Base-by-base conservation (phyloP, 2,797 vertebrate species). In the Valencia hispanica region DNA sequence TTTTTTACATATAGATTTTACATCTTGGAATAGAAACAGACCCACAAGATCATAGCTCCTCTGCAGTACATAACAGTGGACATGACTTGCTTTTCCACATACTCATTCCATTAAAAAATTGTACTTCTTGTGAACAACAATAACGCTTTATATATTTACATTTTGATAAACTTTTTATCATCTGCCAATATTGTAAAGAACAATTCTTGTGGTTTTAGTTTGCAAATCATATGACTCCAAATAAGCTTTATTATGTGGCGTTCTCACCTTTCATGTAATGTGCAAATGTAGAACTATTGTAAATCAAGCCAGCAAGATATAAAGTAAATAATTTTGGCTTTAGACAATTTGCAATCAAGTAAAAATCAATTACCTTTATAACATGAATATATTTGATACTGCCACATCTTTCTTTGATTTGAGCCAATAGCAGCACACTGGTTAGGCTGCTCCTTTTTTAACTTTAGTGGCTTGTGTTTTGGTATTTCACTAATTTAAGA, bases 401-500 rank as follows among this genome's bases (percentile, higher is more conserved):
- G 61, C 34, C 61, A 39, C 34, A 39, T 39, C 61, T 39, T 36
- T 11, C 32, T 39, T 39, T 65, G 61, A 39, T 4, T 50, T 22
- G 17, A 39, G 20, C 34, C 61, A 65, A 10, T 6, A 34, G 6
- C 14, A 10, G 1, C 1, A 2, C 47, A 34, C n/a, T 30, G 41
- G 43, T 43, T 20, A 45, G 18, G n/a, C 9, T 27, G 17, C 41
- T 30, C 43, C 25, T 45, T 61, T 30, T 18, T 41, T 27, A 45
- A 48, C 27, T 57, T 12, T 12, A 34, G 51, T 61, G 9, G 22
- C 41, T 69, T 34, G 36, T 22, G 15, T 70, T 63, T 70, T 27
- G 66, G 15, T 69, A 22, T 74, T 43, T 69, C 12, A 39, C 34
- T 68, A 53, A 41, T 75, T 51, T 32, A 34, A 53, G 75, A 71